Conservation (phyloP, 1,140 invertebrate species). For the Harlomillsia oculata region DNA sequence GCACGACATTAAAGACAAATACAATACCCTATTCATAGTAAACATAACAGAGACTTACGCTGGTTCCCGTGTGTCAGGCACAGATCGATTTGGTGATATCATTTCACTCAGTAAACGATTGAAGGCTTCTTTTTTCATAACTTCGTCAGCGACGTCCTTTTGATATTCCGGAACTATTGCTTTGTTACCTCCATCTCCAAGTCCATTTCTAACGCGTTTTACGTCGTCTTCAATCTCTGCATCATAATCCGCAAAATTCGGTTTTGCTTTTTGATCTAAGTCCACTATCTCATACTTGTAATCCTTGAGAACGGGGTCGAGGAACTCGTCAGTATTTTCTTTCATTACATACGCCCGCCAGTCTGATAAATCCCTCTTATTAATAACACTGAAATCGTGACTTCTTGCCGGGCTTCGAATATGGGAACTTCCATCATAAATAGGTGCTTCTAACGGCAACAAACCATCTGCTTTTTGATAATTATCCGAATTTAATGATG, state of each 20-base stretch:
- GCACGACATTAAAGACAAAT: not conserved
- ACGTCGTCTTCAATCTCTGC: conserved; percentile 42
- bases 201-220: conserved; percentile 45
- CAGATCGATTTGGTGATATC: conserved; percentile 69
- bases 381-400: too few relatives aligned
- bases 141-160: conserved; percentile 54
- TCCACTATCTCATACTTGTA: conserved; percentile 30
- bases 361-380: not conserved
- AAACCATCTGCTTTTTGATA: conserved; percentile 25
- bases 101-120: conserved; percentile 81
- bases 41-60: conserved; percentile 47
- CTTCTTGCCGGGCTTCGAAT: too few relatives aligned
- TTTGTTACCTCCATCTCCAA: conserved; percentile 60
- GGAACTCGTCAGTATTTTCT: conserved; percentile 34
- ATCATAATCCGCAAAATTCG: conserved; percentile 28
- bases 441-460: not conserved
- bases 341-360: conserved; percentile 1
- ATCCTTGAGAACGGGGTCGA: conserved; percentile 25
- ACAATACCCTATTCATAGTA: not conserved
- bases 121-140: conserved; percentile 74
- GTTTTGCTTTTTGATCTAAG: not conserved
- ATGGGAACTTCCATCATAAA: conserved; percentile 1
- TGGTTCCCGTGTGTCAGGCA: conserved; percentile 69
- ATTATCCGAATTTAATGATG: conserved; percentile 12
- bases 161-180: conserved; percentile 30